Evolutionary conservation across 2,888 invertebrate genomes (phyloP).

Genomic region (Lepidocyrtinus sp.): DNA sequence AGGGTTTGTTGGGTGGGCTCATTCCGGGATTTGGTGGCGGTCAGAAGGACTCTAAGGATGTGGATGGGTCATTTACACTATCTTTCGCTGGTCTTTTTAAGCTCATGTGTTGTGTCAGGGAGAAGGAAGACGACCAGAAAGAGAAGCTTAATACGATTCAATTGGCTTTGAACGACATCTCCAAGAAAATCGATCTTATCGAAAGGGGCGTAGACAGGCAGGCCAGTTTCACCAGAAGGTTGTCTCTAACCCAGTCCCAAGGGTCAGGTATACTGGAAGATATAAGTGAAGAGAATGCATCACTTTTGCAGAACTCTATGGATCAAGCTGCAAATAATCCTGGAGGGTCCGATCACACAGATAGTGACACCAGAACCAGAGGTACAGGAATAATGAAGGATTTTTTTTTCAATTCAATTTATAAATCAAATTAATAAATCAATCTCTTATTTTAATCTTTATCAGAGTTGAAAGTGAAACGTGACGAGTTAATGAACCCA

Average conservation of each 20-base stretch:
- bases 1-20: slow-evolving; percentile 71
- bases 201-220: slow-evolving; percentile 71
- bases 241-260: neutral
- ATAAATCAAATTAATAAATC: neutral
- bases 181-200: slow-evolving; percentile 73
- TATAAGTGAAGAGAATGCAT: slow-evolving; percentile 62
- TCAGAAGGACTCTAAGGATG: slow-evolving; percentile 66
- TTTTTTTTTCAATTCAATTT: neutral
- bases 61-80: slow-evolving; percentile 75
- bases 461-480: slow-evolving; percentile 43
- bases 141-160: slow-evolving; percentile 73
- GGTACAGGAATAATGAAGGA: neutral
- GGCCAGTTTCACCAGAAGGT: slow-evolving; percentile 11
- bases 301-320: too few species aligned
- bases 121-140: slow-evolving; percentile 73
- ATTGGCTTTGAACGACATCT: slow-evolving; percentile 73
- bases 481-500: slow-evolving; percentile 74
- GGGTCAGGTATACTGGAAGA: neutral
- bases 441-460: neutral
- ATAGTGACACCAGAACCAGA: neutral
- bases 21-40: slow-evolving; percentile 56
- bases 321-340: neutral
- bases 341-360: neutral
- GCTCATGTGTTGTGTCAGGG: slow-evolving; percentile 75
- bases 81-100: slow-evolving; percentile 76